A percentile compares a stretch with the other conserved stretches of the same genome.
Conservation (phyloP, 2,797 vertebrate genomes). For the Anableps anableps region DNA sequence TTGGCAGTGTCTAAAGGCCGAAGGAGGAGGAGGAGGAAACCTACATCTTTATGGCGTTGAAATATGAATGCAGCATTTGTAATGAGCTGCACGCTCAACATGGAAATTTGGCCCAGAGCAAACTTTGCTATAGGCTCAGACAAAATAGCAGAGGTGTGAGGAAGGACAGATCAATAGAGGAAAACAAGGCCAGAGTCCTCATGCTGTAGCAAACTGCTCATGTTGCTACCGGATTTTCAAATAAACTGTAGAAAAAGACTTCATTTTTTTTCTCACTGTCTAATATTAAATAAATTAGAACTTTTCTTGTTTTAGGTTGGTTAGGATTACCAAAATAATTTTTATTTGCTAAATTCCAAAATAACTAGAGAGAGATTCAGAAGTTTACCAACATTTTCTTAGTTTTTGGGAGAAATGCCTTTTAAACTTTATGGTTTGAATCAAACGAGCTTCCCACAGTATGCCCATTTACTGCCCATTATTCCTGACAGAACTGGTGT, state of each 20-base stretch:
- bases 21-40: constrained; percentile 30
- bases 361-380: not conserved
- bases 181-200: not conserved
- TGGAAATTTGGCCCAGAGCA: constrained; percentile 48
- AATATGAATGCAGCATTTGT: constrained; percentile 62
- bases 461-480: too few relatives aligned
- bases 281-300: not conserved
- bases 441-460: too few relatives aligned
- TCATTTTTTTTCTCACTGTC: not conserved
- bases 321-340: not conserved
- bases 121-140: constrained; percentile 40
- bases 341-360: not conserved
- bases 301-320: not conserved
- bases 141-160: not conserved
- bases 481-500: not conserved
- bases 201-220: not conserved
- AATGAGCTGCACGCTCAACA: constrained; percentile 43
- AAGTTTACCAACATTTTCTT: not conserved
- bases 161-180: not conserved
- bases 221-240: not conserved
- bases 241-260: not conserved
- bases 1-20: constrained; percentile 23
- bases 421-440: not conserved
- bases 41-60: constrained; percentile 47
- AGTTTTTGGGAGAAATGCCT: not conserved